Base-by-base conservation (phyloP, 1,140 invertebrate genomes). In the Drosophila asahinai region DNA sequence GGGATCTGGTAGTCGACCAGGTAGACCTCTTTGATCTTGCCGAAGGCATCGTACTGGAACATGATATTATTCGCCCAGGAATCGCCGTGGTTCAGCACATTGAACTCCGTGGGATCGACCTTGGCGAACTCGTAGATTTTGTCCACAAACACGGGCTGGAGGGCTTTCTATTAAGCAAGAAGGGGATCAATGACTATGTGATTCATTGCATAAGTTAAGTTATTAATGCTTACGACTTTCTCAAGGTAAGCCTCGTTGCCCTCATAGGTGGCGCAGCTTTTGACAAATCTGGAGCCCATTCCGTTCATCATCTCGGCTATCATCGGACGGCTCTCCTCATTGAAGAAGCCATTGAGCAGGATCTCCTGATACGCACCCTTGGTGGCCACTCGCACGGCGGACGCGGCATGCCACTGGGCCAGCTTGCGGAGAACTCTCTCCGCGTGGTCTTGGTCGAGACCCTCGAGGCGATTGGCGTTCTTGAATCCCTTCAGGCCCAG, bases 51-150 rank as follows among this genome's bases (percentile, higher is more conserved):
- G 67, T 96, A 95, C 17, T 93, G 93, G 83, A 96, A 96, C 76
- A 96, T 86, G 83, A 96, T 94, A 71, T 96, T 94, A 55, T 93
- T 92, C 3, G 77, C 80, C 92, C 92, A 93, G 12, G 93, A 93
- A 80, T 96, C 96, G 7, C 95, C 96, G 55, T 96, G 96, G 77
- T 94, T 95, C 3, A 96, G 83, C 0, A 95, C 95, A 73, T 94
- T 94, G 58, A 95, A 95, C 25, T 94, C 94, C 11, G 93, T 93
- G 1, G 92, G 67, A 38, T 94, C 80, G 0, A 57, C 0, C 27
- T 86, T 83, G 4, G 45, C 43, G 11, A 66, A 54, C 22, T 86
- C 74, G 5, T 77, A 74, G 3, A 82, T 8, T 52, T 74, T 62
- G 54, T 90, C 86, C 0, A 62, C 38, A 11, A 73, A 3, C 17